Evolutionary conservation across 2,888 invertebrate genomes (phyloP), one percentile per base, ranked within the genome.

Genomic region (Ennomos quercinarius): DNA sequence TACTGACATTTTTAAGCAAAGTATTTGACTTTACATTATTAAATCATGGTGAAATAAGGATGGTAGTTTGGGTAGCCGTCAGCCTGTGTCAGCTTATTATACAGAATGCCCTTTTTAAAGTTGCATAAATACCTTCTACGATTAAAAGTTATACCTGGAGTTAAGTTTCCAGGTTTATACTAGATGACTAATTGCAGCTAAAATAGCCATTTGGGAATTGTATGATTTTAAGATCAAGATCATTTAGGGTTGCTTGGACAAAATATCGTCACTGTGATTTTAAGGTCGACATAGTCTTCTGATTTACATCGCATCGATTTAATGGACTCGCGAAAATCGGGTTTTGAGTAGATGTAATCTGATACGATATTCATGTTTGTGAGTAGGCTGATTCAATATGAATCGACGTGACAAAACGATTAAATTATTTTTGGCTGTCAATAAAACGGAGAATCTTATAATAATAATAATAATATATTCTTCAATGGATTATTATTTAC

Each of bases 261-360:
- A 51, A 51, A 51, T 10, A 12, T 27, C 12, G n/a, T 4, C 35
- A 37, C 9, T 51, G 5, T 47, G 47, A 55, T 60, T 51, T 40
- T 57, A 59, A 63, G 70, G 73, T 73, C 71, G 57, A 50, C 45
- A 50, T 42, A 50, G 51, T 61, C 47, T 51, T 42, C 56, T 46
- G 58, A 68, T 72, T 73, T 42, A 47, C 46, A 55, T 57, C 8
- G 34, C 46, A 13, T 12, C 35, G 49, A 52, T 45, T 45, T 44
- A 51, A 55, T 50, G 59, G 42, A 50, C 54, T 45, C n/a, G 43
- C 42, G 45, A 59, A 42, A 55, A 55, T 46, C 34, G 6, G 34
- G n/a, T 43, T 59, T 45, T 41, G 37, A 41, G 46, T 59, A 42
- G 13, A 41, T 10, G 49, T 53, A 59, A 53, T 53, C 13, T 12